phyloP scores from a whole-genome alignment of 2,888 invertebrate genomes.

The Pseudolycoriella hygida region DNA sequence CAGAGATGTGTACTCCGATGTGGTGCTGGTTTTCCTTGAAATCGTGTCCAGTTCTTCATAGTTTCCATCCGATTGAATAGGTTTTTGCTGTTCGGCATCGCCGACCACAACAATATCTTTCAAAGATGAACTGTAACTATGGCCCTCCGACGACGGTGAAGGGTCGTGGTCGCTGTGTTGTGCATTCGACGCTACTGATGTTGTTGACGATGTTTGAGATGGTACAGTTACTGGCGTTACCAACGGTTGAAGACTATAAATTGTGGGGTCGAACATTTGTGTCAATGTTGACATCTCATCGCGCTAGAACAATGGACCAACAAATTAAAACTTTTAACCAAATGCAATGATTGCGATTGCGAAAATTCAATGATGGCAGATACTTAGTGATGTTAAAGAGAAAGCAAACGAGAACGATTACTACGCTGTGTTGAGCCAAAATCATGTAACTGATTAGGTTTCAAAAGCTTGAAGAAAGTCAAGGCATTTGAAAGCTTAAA shows the following conservation, averaged over 20 bases:
- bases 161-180: background rate
- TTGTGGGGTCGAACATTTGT: constrained; percentile 25
- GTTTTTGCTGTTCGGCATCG: background rate
- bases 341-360: no score
- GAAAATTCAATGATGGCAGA: no score
- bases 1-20: constrained; percentile 30
- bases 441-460: no score
- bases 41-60: constrained; percentile 13
- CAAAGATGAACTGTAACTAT: background rate
- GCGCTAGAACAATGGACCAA: constrained; percentile 22
- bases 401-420: no score
- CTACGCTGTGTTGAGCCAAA: no score
- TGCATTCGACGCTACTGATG: background rate
- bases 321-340: no score
- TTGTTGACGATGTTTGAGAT: background rate
- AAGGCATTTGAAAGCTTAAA: no score
- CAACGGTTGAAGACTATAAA: constrained; percentile 18
- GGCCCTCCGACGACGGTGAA: background rate
- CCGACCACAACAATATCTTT: background rate
- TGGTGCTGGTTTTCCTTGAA: constrained; percentile 38
- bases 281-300: constrained; percentile 28
- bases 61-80: background rate
- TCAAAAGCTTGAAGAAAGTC: no score
- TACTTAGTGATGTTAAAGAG: background rate
- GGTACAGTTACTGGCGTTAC: background rate